Evolutionary conservation across 2,888 invertebrate genomes (phyloP), one percentile per base, ranked within the genome.

Genomic region (Amiota communis): DNA sequence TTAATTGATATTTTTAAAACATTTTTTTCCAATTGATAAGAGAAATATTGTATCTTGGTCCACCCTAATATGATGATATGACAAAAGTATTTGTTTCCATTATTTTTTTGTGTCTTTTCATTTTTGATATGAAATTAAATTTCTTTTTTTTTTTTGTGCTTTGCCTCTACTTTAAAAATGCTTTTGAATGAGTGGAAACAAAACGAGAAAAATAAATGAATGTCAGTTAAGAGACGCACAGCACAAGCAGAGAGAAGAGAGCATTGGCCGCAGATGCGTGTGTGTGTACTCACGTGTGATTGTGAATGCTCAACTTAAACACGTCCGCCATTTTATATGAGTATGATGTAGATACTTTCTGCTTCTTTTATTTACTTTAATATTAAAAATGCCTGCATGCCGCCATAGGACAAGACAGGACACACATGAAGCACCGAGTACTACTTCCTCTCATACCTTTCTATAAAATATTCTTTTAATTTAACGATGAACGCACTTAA

Each of bases 261-360:
- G 83, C 83, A 84, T 79, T 84, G 84, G 78, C 78, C 86, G 80
- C 77, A 72, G 59, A 48, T 48, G 68, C 23, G 72, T 36, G 23
- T 23, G 23, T 23, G 23, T 23, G 23, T 23, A 23, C 23, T 23
- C 3, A 23, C 23, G 23, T 23, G 36, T 36, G 36, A 36, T 6
- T 36, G 36, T 36, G n/a, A 36, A 36, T 0, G 36, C 36, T 36
- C 75, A 73, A 74, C 81, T 81, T 83, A 70, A 82, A 75, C 81
- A 78, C 78, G 83, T 81, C 75, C 83, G 75, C 75, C 64, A 73
- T 73, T 36, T 36, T 36, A n/a, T 59, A 11, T 20, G 20, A 11
- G 20, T 15, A 20, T 12, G 17, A 8, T 59, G 11, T 15, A 53
- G n/a, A 15, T 36, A 36, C 6, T 36, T 36, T 6, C 36, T 36